phyloP scores from a whole-genome alignment of 2,797 vertebrate species.

The Tenualosa ilisha region DNA sequence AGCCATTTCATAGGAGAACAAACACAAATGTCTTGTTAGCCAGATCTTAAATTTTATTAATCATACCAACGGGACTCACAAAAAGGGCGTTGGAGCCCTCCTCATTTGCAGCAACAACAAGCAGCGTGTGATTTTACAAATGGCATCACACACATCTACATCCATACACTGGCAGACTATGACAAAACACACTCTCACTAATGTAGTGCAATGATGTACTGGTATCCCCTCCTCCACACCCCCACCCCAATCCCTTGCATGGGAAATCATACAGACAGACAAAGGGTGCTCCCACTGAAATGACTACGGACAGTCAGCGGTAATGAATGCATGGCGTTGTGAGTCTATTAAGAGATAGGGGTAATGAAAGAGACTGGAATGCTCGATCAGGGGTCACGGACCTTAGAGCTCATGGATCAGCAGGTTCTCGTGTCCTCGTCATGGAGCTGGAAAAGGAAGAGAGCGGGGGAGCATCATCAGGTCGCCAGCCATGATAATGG shows the following conservation, averaged over 20 bases:
- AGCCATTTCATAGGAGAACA: background rate
- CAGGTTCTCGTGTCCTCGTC: background rate
- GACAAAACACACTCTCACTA: constrained; percentile 61
- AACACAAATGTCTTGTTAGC: constrained; percentile 20
- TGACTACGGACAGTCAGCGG: constrained; percentile 14
- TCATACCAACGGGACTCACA: constrained; percentile 48
- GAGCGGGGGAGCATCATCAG: background rate
- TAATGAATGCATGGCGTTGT: constrained; percentile 11
- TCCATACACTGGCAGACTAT: constrained; percentile 22
- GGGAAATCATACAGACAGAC: background rate
- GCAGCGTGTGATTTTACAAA: constrained; percentile 47
- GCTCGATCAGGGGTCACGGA: constrained; percentile 10
- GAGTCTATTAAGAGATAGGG: background rate
- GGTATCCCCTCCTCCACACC: background rate
- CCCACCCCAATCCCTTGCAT: background rate
- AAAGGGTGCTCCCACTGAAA: background rate
- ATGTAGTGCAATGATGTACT: constrained; percentile 52
- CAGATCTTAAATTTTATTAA: constrained; percentile 61
- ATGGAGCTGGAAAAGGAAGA: background rate
- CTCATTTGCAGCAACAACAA: constrained; percentile 51
- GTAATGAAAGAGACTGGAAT: background rate
- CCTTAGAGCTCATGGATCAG: constrained; percentile 2
- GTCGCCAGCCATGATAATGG: background rate
- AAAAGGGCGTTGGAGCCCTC: constrained; percentile 33
- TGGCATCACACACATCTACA: constrained; percentile 34